A percentile compares a stretch with the other conserved stretches of the same genome.
These are phyloP conservation scores for Bergia sp. DNA, from an alignment of 92 coral and sea anemone species.

Conservation along the genomic window DNA sequence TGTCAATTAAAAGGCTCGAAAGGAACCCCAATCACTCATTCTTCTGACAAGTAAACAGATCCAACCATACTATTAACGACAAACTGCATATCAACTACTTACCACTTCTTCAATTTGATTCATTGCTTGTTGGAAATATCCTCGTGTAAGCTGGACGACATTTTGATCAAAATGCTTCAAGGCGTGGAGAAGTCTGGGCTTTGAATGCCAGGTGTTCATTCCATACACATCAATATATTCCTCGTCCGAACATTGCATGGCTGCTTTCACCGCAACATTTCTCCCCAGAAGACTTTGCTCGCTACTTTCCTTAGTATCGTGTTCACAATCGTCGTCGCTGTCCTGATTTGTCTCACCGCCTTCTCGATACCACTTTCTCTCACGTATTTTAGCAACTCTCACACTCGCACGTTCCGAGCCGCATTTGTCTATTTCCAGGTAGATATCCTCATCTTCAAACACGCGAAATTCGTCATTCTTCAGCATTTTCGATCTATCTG, in stretches of 20 bases:
- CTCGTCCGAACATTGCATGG: slow-evolving; percentile 20
- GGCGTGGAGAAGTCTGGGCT: slow-evolving; percentile 48
- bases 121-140: slow-evolving; percentile 68
- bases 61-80: neutral
- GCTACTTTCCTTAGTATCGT: neutral
- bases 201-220: slow-evolving; percentile 59
- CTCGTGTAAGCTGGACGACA: slow-evolving; percentile 58
- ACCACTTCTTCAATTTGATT: slow-evolving; percentile 72
- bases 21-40: neutral
- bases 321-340: neutral
- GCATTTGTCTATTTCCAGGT: neutral
- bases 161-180: slow-evolving; percentile 64
- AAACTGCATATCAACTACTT: neutral
- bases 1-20: too few species aligned
- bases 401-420: neutral
- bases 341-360: neutral
- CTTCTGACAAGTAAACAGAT: neutral
- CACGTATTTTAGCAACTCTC: neutral
- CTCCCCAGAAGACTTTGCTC: neutral
- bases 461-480: neutral
- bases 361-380: neutral
- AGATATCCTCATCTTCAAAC: neutral
- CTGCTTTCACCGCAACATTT: neutral
- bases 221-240: slow-evolving; percentile 47
- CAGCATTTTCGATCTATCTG: neutral